A percentile compares a stretch with the other conserved stretches of the same genome.
These are phyloP conservation scores for Tetragnatha versicolor DNA, from an alignment of 1,140 invertebrate species.

Conservation along the genomic window DNA sequence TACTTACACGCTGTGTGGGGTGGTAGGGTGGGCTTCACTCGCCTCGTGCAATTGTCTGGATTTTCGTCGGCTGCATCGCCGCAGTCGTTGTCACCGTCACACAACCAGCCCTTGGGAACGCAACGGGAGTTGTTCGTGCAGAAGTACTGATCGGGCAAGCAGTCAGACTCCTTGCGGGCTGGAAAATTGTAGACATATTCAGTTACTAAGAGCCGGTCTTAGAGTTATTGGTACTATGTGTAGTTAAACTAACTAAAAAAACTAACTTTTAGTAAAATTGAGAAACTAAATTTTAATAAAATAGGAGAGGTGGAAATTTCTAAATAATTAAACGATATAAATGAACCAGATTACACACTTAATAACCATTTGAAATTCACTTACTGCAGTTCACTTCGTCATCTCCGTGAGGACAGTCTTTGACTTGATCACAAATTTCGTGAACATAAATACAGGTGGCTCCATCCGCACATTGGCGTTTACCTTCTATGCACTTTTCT, in stretches of 20 bases:
- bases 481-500: slow-evolving; percentile 20
- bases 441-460: slow-evolving; percentile 68
- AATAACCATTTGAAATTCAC: too few species aligned
- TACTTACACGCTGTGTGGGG: background rate
- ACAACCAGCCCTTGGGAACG: background rate
- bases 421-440: slow-evolving; percentile 83
- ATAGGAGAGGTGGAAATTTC: too few species aligned
- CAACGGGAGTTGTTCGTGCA: background rate
- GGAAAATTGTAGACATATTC: too few species aligned
- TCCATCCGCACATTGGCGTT: slow-evolving; percentile 59
- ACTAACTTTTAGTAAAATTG: too few species aligned
- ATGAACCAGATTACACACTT: too few species aligned
- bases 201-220: too few species aligned
- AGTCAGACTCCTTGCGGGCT: background rate
- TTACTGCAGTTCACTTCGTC: slow-evolving; percentile 72
- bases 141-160: background rate
- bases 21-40: background rate
- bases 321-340: too few species aligned
- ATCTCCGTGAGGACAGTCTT: slow-evolving; percentile 82
- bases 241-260: too few species aligned
- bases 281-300: too few species aligned
- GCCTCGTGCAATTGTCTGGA: background rate
- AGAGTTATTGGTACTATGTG: too few species aligned
- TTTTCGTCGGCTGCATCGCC: background rate
- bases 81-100: background rate